Evolutionary conservation across 1,140 invertebrate species (phyloP).

Genomic region (Bombus turneri): DNA sequence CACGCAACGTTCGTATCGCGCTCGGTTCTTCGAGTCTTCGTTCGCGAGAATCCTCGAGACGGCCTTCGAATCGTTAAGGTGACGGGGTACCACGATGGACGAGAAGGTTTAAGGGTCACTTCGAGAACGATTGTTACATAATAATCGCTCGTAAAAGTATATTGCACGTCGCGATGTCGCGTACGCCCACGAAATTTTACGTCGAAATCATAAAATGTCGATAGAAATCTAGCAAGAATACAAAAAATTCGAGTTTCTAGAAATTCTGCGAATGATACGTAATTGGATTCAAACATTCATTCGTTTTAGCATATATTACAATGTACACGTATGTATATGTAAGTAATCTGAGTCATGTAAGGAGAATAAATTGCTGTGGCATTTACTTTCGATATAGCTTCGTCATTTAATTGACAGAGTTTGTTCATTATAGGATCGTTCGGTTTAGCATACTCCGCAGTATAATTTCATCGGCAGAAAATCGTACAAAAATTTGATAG

Average conservation of each 20-base stretch:
- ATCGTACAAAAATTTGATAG: not conserved
- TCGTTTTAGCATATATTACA: too few relatives aligned
- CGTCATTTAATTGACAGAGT: not conserved
- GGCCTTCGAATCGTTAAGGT: conserved; percentile 54
- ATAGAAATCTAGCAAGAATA: not conserved
- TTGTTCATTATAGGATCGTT: not conserved
- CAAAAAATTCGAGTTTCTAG: not conserved
- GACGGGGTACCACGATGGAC: conserved; percentile 15
- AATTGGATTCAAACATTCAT: too few relatives aligned
- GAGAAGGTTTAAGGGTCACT: conserved; percentile 52
- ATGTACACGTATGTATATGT: too few relatives aligned
- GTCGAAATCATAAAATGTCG: not conserved
- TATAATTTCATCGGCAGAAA: not conserved
- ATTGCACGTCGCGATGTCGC: not conserved
- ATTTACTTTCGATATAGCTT: not conserved
- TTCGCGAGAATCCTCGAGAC: conserved; percentile 17
- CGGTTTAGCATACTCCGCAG: too few relatives aligned
- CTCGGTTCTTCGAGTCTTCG: conserved; percentile 33
- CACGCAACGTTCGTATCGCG: conserved; percentile 55
- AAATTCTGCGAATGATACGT: not conserved
- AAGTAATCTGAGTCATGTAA: too few relatives aligned
- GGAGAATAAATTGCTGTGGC: too few relatives aligned
- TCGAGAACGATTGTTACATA: conserved; percentile 35
- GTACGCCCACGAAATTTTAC: not conserved
- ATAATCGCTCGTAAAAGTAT: conserved; percentile 35